Base-by-base conservation (phyloP, 1,140 invertebrate species). In the silkworm (Bombyx mori) region DNA sequence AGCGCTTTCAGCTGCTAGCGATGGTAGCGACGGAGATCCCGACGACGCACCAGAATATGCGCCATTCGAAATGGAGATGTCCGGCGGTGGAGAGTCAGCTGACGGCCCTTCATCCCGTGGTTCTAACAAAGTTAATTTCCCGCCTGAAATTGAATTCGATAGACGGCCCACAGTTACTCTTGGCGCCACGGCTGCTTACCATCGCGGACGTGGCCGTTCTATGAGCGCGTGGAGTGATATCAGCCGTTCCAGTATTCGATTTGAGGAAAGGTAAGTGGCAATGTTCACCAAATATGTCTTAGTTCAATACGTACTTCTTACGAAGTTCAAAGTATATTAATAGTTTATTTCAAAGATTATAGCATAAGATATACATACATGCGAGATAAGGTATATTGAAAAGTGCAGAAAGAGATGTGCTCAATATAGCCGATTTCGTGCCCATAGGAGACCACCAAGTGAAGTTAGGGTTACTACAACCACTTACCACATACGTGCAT, bases 201-300 rank as follows among this genome's bases (percentile, higher is more conserved):
- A 81, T 79, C 80, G 64, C 68, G 90, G 65, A 79, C 92, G 73
- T 71, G 93, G 58, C 88, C 92, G 73, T 71, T 94, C 93, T 60
- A 94, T 95, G 93, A 95, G 94, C 71, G 94, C 93, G 4, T 95
- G 94, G 93, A 94, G 93, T 75, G 93, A 95, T 72, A 91, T 95
- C 73, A 94, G 93, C 64, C 89, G 93, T 50, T 94, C 93, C 55
- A 94, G 93, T 68, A 94, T 94, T 87, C 91, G 91, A 69, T 90
- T 94, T 67, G 94, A 95, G 71, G 94, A 95, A 82, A 93, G 94
- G 94, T 94, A 74, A 89, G 78, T 75, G 12, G 7, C 26, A 45
- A 48, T 56, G 57, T 35, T 35, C 26, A 35, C 26, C 26, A 35
- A 35, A 35, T 47, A 51, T 22, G 55, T 50, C 12, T 18, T 18